Conservation (phyloP, 2,113 vertebrate genomes). For the Pelecanoides urinatrix region DNA sequence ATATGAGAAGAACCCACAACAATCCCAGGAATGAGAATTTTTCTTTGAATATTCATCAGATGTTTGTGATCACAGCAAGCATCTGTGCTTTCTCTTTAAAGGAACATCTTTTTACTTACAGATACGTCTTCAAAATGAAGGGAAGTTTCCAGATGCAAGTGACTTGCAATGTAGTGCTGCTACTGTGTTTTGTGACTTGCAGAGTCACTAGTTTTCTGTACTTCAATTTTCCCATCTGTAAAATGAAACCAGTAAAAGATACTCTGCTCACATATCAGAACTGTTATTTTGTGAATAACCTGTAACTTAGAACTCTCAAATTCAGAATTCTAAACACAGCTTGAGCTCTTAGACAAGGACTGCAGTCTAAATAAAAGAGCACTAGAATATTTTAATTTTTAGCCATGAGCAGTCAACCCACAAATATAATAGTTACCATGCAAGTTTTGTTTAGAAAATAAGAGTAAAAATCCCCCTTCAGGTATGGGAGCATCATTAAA, state of each 20-base stretch:
- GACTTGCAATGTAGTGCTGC: background rate
- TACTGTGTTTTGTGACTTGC: background rate
- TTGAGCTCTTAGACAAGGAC: background rate
- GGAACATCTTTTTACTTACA: background rate
- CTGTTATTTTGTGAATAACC: background rate
- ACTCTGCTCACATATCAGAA: background rate
- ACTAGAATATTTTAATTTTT: background rate
- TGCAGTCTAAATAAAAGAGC: background rate
- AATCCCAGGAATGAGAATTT: background rate
- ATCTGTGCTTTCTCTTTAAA: background rate
- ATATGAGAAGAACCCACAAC: background rate
- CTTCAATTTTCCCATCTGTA: background rate
- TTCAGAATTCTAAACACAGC: background rate
- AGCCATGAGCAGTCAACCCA: background rate
- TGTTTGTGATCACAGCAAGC: background rate
- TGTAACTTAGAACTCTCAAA: background rate
- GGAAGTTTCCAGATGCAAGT: background rate
- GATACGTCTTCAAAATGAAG: background rate
- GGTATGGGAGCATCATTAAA: background rate
- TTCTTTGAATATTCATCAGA: background rate
- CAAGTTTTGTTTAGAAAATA: background rate
- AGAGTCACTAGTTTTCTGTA: background rate
- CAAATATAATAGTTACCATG: background rate
- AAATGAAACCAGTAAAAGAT: background rate
- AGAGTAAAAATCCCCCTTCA: background rate